phyloP scores from a whole-genome alignment of 2,797 vertebrate genomes.

The Microchirus variegatus region DNA sequence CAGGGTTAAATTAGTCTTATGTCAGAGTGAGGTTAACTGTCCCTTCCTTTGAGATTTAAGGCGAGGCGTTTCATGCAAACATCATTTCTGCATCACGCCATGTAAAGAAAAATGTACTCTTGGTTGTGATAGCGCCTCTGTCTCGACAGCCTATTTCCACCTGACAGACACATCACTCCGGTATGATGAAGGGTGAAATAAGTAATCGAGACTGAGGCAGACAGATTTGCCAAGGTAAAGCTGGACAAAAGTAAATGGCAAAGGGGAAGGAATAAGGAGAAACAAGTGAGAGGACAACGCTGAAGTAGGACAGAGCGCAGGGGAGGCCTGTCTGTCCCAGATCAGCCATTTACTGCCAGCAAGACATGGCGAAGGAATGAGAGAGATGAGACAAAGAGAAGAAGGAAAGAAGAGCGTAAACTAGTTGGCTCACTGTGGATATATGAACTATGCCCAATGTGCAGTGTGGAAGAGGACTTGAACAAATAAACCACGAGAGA shows the following conservation, averaged over 20 bases:
- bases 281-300: constrained; percentile 55
- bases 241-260: constrained; percentile 43
- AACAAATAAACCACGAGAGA: too few relatives aligned
- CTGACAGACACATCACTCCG: constrained; percentile 47
- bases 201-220: constrained; percentile 28
- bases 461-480: constrained; percentile 48
- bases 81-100: constrained; percentile 31
- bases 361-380: constrained; percentile 38
- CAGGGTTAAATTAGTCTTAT: too few relatives aligned
- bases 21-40: neutral
- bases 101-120: constrained; percentile 20
- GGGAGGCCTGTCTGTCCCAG: constrained; percentile 83
- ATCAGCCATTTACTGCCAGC: constrained; percentile 75
- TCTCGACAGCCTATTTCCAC: constrained; percentile 48
- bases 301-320: constrained; percentile 84
- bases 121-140: constrained; percentile 24
- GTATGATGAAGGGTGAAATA: constrained; percentile 27
- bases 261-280: constrained; percentile 41
- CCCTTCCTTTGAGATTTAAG: constrained; percentile 8
- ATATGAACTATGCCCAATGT: constrained; percentile 60
- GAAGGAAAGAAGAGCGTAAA: constrained; percentile 50
- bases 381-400: constrained; percentile 17
- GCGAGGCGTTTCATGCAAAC: constrained; percentile 4
- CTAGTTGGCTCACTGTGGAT: constrained; percentile 72
- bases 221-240: constrained; percentile 19